These are phyloP conservation scores for Drosophila ficusphila DNA, from an alignment of 1,140 invertebrate genomes.

Conservation along the genomic window DNA sequence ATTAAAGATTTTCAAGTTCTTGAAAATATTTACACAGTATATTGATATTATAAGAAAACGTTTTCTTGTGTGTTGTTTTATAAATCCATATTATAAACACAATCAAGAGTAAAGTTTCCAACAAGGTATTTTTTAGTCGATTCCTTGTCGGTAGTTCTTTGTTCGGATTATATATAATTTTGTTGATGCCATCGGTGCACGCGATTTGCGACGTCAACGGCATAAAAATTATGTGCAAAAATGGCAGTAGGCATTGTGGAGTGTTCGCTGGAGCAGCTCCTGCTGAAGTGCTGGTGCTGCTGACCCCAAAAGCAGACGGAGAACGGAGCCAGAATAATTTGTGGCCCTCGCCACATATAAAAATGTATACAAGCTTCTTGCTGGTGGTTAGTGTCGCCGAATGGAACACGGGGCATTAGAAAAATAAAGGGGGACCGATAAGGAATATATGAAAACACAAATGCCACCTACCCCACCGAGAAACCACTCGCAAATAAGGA, in stretches of 20 bases:
- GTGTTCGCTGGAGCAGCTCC: slow-evolving; percentile 60
- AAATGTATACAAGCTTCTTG: slow-evolving; percentile 80
- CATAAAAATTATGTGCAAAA: slow-evolving; percentile 79
- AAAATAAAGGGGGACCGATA: slow-evolving; percentile 25
- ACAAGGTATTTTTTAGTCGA: slow-evolving; percentile 18
- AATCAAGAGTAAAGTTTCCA: too few species aligned
- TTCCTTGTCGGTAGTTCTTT: neutral
- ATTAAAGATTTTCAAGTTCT: too few species aligned
- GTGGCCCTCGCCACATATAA: slow-evolving; percentile 26
- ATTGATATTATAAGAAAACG: too few species aligned
- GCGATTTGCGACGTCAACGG: slow-evolving; percentile 67
- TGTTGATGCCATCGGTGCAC: slow-evolving; percentile 72
- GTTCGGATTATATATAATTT: slow-evolving; percentile 62
- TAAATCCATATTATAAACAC: neutral
- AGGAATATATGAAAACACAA: slow-evolving; percentile 40
- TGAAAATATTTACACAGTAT: too few species aligned
- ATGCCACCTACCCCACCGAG: neutral
- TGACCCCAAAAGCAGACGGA: slow-evolving; percentile 64
- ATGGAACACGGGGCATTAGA: slow-evolving; percentile 4
- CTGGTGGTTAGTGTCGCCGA: slow-evolving; percentile 79
- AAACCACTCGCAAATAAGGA: neutral
- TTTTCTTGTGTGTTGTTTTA: too few species aligned
- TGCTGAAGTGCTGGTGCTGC: slow-evolving; percentile 42
- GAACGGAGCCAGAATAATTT: slow-evolving; percentile 57
- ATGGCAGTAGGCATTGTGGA: slow-evolving; percentile 74